Evolutionary conservation across 2,888 invertebrate species (phyloP).

Genomic region (Hyppa rectilinea): DNA sequence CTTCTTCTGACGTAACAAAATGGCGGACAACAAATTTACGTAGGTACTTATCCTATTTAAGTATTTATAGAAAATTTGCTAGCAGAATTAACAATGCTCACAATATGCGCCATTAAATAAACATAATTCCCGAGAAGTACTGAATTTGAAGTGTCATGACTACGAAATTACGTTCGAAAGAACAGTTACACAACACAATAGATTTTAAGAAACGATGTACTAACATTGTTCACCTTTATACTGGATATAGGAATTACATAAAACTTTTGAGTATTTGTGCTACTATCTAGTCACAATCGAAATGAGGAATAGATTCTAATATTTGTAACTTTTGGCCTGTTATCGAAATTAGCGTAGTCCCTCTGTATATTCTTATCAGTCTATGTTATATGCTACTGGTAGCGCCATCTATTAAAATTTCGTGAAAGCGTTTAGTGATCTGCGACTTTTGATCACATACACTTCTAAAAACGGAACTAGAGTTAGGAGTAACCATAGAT

Average conservation of each 20-base stretch:
- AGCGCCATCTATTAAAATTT: constrained; percentile 53
- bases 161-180: constrained; percentile 66
- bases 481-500: constrained; percentile 37
- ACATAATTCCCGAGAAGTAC: constrained; percentile 66
- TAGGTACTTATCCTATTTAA: constrained; percentile 71
- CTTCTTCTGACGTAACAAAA: constrained; percentile 87
- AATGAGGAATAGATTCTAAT: constrained; percentile 6
- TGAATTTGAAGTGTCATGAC: constrained; percentile 67
- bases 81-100: constrained; percentile 54
- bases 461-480: background rate
- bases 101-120: constrained; percentile 60
- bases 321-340: constrained; percentile 14
- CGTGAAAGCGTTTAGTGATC: constrained; percentile 5
- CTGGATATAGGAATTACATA: constrained; percentile 4
- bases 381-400: constrained; percentile 26
- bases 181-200: constrained; percentile 70
- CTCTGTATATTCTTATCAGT: background rate
- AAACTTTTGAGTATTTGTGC: constrained; percentile 9
- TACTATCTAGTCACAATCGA: background rate
- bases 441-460: background rate
- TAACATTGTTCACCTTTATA: constrained; percentile 18
- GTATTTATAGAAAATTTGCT: constrained; percentile 64
- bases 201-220: constrained; percentile 62
- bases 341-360: constrained; percentile 16
- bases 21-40: constrained; percentile 79